Percentiles rank a stretch among this genome's conserved stretches.
These are phyloP conservation scores for Apogon talboti DNA, from an alignment of 2,797 vertebrate species.

Conservation along the genomic window DNA sequence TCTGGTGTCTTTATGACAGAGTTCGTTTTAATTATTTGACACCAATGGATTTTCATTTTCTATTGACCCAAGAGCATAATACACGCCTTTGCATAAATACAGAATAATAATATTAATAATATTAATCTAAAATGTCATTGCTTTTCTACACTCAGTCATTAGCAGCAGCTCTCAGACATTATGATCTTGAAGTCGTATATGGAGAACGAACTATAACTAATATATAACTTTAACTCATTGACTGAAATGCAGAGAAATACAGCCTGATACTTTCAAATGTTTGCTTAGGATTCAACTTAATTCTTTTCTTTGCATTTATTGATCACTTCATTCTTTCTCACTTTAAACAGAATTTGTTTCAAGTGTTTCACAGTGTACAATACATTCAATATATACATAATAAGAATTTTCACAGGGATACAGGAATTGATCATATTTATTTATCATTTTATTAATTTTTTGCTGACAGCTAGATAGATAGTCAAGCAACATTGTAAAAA, in stretches of 20 bases:
- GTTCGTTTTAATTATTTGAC: constrained; percentile 19
- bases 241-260: constrained; percentile 48
- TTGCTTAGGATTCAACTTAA: constrained; percentile 14
- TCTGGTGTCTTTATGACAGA: constrained; percentile 17
- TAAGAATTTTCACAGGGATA: no score
- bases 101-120: no score
- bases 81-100: constrained; percentile 26
- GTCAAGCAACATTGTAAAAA: constrained; percentile 2
- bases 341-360: background rate
- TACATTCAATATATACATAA: no score
- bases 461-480: no score
- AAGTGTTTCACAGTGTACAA: no score
- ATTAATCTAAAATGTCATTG: constrained; percentile 27
- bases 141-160: constrained; percentile 39
- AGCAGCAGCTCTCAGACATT: constrained; percentile 18
- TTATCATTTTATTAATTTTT: no score
- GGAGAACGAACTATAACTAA: constrained; percentile 56
- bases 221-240: no score
- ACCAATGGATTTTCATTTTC: constrained; percentile 23
- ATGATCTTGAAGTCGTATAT: constrained; percentile 51
- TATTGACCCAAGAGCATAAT: constrained; percentile 11
- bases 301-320: constrained; percentile 17
- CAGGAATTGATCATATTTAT: no score
- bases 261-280: constrained; percentile 41
- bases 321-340: constrained; percentile 17